phyloP scores from a whole-genome alignment of 2,888 invertebrate species.

The Eilema depressum region DNA sequence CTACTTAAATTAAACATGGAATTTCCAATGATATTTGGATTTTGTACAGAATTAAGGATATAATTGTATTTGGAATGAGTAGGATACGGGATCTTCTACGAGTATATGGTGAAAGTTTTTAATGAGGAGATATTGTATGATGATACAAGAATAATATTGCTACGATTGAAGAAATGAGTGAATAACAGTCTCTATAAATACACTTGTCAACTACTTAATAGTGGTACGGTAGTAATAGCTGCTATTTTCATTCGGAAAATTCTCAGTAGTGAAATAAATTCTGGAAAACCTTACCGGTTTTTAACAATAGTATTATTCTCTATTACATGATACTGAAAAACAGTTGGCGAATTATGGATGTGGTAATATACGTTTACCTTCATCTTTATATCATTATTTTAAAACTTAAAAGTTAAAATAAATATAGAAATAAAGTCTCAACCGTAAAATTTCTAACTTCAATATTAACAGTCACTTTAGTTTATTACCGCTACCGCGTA shows the following conservation, averaged over 20 bases:
- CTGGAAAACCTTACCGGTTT: neutral
- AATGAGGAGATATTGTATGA: neutral
- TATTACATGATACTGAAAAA: neutral
- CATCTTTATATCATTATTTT: too few relatives aligned
- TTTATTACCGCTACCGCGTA: conserved; percentile 53
- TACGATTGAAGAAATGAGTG: neutral
- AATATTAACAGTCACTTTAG: conserved; percentile 36
- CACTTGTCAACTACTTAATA: neutral
- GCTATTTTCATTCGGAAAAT: neutral
- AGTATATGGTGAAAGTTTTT: neutral
- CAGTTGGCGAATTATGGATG: too few relatives aligned
- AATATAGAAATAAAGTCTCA: neutral
- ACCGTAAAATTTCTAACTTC: neutral
- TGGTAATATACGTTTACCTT: neutral
- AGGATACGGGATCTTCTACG: neutral
- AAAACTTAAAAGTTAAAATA: too few relatives aligned
- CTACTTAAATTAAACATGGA: conserved; percentile 9
- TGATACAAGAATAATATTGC: neutral
- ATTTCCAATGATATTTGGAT: conserved; percentile 17
- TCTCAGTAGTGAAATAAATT: neutral
- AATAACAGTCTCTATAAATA: too few relatives aligned
- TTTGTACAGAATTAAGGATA: neutral
- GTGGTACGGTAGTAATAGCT: neutral
- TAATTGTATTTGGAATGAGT: neutral
- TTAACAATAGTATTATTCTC: neutral